Evolutionary conservation across 2,888 invertebrate species (phyloP), one percentile per base, ranked within the genome.

Genomic region (Drosophila leonis): DNA sequence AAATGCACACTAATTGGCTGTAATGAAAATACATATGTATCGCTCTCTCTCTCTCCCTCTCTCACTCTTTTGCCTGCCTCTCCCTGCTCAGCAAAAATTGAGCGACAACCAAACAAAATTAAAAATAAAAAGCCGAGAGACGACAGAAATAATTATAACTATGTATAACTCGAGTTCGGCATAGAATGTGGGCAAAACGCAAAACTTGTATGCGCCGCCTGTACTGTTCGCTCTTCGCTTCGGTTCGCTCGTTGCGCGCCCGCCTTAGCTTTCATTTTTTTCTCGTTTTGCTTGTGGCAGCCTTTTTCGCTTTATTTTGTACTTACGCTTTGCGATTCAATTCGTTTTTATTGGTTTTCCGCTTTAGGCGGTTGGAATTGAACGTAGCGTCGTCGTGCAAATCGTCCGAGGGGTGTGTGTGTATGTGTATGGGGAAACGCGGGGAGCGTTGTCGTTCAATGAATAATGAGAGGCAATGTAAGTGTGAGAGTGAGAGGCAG

Each of bases 1-100:
- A 91, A 91, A 90, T 91, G 88, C 87, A 91, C 81, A 90, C 92
- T 91, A 91, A 91, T 92, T 92, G 86, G 74, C 82, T 83, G 79
- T 89, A 88, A 85, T 84, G 82, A 83, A 85, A 90, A 91, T 90
- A 68, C 42, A 56, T 56, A 56, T 56, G 31, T 75, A 66, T 68
- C 44, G 72, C 75, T 65, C 39, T 55, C 42, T 52, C 52, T 24
- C 24, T 24, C 42, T 55, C 61, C 35, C 24, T 35, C 67, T 60
- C 33, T 51, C 39, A 51, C 59, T 39, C 20, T 20, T n/a, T n/a
- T n/a, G n/a, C n/a, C n/a, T 15, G 46, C 49, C 46, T 62, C 71
- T 64, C 65, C 64, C 54, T 66, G 61, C 65, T 70, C 60, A 68
- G 62, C 64, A 56, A 59, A 78, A 76, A 67, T 68, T 70, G 83